Evolutionary conservation across 2,113 vertebrate species (phyloP).

Genomic region (Hypanus sabinus): DNA sequence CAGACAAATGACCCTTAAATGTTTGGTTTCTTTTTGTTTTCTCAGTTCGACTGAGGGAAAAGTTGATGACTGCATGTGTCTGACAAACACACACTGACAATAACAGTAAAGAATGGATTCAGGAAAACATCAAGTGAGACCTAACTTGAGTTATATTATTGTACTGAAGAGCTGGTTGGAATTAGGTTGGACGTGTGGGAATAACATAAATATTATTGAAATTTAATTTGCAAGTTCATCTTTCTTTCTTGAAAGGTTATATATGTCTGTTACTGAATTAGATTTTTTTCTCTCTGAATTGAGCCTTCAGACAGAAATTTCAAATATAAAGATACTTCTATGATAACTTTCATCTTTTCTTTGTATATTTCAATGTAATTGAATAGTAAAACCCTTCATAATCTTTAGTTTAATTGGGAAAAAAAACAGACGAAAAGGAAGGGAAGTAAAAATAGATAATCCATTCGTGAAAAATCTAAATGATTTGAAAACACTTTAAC

Average conservation of each 20-base stretch:
- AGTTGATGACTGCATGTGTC: not conserved
- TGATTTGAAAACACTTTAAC: not conserved
- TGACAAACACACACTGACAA: not conserved
- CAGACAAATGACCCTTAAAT: not conserved
- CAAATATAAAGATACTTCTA: not conserved
- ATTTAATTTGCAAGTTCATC: not conserved
- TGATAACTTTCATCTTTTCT: not conserved
- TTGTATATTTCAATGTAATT: not conserved
- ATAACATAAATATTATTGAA: not conserved
- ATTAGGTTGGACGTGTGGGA: slow-evolving; percentile 5
- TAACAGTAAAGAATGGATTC: not conserved
- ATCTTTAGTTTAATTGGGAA: not conserved
- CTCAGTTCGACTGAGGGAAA: not conserved
- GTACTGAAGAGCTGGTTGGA: slow-evolving; percentile 11
- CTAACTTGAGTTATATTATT: not conserved
- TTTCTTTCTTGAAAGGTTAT: not conserved
- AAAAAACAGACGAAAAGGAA: not conserved
- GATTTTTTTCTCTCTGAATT: not conserved
- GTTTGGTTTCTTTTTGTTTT: not conserved
- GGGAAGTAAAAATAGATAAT: not conserved
- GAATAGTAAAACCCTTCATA: not conserved
- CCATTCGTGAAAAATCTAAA: not conserved
- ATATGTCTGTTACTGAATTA: not conserved
- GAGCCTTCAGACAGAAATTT: not conserved
- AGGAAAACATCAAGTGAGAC: not conserved